Evolutionary conservation across 2,797 vertebrate genomes (phyloP), one percentile per base, ranked within the genome.

Genomic region (Delichon dasypus): DNA sequence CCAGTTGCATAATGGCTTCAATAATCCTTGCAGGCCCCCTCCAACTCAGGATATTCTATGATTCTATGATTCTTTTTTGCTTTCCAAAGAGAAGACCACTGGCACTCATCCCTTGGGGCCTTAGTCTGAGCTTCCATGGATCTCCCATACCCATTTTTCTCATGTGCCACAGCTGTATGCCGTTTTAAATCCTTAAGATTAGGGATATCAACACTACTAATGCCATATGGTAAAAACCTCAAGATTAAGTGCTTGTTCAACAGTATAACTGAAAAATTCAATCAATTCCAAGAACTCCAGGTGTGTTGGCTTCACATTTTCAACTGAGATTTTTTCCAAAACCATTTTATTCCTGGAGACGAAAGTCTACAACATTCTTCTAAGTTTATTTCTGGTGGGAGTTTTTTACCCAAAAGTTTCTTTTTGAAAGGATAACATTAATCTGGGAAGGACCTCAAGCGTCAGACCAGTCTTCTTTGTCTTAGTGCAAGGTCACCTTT

Each of bases 271-370:
- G 66, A 78, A 91, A 95, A 80, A 61, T 18, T 81, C n/a, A 68
- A 72, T 54, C 32, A 36, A 14, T 81, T 90, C 62, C 17, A 32
- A 86, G 50, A 27, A 58, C 13, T 68, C 55, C 74, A 89, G 80
- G 84, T 96, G 74, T 81, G 62, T 38, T 94, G 38, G 42, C 88
- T 93, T 92, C 62, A 65, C 25, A 54, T 81, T 94, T 86, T 54
- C 42, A 48, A 44, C 11, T 7, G 57, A 90, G 10, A 16, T 19
- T 58, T 74, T 82, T 81, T 88, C 58, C 15, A 57, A 32, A 71
- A 84, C 16, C 6, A 29, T 44, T 70, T 75, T 66, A 3, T 70
- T 89, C 47, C 48, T 73, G 51, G 27, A 82, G 40, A 10, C 26
- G 51, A 66, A 60, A 80, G 25, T 62, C 25, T 86, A 13, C 11